phyloP scores from a whole-genome alignment of 2,888 invertebrate genomes.

The Pollenia amentaria region DNA sequence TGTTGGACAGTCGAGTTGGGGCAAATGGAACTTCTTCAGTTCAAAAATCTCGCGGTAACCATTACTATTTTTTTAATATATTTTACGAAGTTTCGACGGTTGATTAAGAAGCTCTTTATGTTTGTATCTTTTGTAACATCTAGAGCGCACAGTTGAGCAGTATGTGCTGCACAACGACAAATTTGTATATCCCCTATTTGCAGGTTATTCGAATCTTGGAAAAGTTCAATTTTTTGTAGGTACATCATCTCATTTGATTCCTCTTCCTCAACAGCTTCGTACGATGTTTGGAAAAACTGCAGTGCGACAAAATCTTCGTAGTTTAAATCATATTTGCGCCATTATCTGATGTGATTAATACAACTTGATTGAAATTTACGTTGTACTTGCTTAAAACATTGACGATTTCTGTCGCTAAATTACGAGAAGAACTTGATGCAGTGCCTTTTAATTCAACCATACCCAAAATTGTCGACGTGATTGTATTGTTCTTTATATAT shows the following conservation, averaged over 20 bases:
- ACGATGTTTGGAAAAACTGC: conserved; percentile 10
- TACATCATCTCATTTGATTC: no score
- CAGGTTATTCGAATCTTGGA: conserved; percentile 22
- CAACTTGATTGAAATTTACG: conserved; percentile 64
- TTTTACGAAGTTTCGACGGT: no score
- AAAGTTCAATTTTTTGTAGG: no score
- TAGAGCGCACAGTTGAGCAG: conserved; percentile 65
- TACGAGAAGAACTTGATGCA: conserved; percentile 35
- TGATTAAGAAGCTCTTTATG: no score
- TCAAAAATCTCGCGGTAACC: no score
- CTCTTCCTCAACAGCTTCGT: conserved; percentile 15
- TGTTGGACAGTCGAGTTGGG: no score
- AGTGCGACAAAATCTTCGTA: conserved; percentile 56
- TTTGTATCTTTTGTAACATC: conserved; percentile 50
- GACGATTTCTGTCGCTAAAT: conserved; percentile 56
- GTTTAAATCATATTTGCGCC: conserved; percentile 66
- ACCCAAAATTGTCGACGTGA: conserved; percentile 47
- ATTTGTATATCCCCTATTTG: neutral
- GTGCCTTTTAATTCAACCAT: conserved; percentile 67
- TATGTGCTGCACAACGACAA: conserved; percentile 71
- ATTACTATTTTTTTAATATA: no score
- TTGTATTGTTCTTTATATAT: neutral
- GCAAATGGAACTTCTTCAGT: no score
- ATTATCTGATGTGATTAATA: conserved; percentile 69
- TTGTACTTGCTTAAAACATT: conserved; percentile 56